A percentile compares a stretch with the other conserved stretches of the same genome.
Evolutionary conservation across 2,888 invertebrate genomes (phyloP).

Genomic region (Eretmocerus hayati): DNA sequence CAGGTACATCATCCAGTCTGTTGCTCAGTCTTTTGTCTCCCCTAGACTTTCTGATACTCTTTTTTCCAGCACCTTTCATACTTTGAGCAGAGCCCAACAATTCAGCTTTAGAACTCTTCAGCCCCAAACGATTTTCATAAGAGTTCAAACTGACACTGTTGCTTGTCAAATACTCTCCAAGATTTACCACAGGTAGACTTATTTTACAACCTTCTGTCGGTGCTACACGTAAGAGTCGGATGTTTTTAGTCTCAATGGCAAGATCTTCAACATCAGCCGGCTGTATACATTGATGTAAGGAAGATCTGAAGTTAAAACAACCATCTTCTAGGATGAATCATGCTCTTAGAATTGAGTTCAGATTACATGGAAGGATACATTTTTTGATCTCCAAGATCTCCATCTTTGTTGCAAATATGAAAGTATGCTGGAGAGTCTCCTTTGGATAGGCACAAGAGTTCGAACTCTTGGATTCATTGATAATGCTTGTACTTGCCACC

Average conservation of each 20-base stretch:
- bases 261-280: conserved; percentile 27
- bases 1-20: conserved; percentile 38
- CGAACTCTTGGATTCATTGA: conserved; percentile 86
- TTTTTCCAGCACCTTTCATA: conserved; percentile 41
- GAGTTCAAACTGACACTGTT: conserved; percentile 72
- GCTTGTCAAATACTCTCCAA: conserved; percentile 70
- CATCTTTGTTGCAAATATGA: conserved; percentile 70
- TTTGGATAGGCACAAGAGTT: conserved; percentile 66
- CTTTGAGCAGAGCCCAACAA: conserved; percentile 44
- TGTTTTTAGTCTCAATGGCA: conserved; percentile 31
- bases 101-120: conserved; percentile 50
- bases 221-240: conserved; percentile 43
- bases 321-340: conserved; percentile 21
- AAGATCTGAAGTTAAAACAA: no score
- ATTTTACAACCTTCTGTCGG: conserved; percentile 59
- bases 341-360: no score
- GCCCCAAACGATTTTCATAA: conserved; percentile 65
- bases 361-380: no score
- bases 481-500: conserved; percentile 75
- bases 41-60: conserved; percentile 43
- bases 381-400: conserved; percentile 54
- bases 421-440: conserved; percentile 64
- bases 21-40: conserved; percentile 40
- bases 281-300: no score
- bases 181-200: conserved; percentile 64